Percentiles rank a stretch among this genome's conserved stretches.
Evolutionary conservation across 2,888 invertebrate genomes (phyloP).

Genomic region (Steromphala cineraria): DNA sequence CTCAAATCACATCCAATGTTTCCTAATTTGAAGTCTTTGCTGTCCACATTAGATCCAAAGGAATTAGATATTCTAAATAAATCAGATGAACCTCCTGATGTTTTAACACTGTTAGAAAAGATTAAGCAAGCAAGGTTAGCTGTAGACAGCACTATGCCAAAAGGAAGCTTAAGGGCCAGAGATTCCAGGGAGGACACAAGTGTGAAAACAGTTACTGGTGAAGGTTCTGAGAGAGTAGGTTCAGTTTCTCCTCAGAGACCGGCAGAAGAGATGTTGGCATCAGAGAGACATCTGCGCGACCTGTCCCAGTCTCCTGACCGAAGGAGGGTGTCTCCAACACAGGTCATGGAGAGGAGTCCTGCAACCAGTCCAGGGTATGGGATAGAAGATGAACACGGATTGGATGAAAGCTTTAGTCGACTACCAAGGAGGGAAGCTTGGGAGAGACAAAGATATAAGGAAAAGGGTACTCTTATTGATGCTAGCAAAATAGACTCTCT

Average conservation of each 20-base stretch:
- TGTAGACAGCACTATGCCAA: constrained; percentile 37
- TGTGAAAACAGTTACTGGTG: background rate
- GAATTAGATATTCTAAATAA: constrained; percentile 40
- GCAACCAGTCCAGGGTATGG: background rate
- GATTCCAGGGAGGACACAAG: background rate
- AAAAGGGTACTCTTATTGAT: background rate
- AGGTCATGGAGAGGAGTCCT: background rate
- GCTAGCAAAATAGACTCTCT: constrained; percentile 21
- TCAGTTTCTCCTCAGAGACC: background rate
- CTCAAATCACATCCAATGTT: background rate
- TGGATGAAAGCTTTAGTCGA: background rate
- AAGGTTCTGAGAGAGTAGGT: background rate
- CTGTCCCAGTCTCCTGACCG: background rate
- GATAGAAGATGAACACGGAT: background rate
- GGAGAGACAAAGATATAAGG: constrained; percentile 35
- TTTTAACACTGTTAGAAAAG: constrained; percentile 53
- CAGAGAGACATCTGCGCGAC: background rate
- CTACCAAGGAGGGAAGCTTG: constrained; percentile 44
- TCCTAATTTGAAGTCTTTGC: background rate
- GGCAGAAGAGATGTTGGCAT: background rate
- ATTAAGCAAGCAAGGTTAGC: constrained; percentile 57
- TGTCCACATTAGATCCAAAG: constrained; percentile 17
- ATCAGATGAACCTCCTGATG: constrained; percentile 55
- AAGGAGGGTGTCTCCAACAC: background rate
- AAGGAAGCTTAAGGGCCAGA: background rate